Base-by-base conservation (phyloP, 2,113 vertebrate genomes). In the Furnarius figulus region DNA sequence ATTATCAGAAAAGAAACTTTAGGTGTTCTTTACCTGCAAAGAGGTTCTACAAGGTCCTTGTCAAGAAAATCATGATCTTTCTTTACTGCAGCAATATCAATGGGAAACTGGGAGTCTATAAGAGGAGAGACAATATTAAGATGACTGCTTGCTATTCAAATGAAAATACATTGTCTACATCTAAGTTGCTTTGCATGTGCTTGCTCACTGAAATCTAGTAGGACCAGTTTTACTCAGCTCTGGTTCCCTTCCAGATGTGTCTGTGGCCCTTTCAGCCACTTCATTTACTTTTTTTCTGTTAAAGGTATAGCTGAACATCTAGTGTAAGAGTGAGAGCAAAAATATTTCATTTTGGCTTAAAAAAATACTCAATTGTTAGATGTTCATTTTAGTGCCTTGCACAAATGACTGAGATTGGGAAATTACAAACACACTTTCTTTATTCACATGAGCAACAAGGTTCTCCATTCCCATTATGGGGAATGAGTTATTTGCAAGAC, bases 21-120 rank as follows among this genome's bases (percentile, higher is more conserved):
- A 79, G 52, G 19, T 49, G 27, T 85, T 84, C 25, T 66, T 99
- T 99, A 99, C 99, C 99, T 99, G 98, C 98, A 99, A 96, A 99
- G 98, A 97, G 99, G 98, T 97, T 99, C 99, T 98, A 99, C 99
- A 61, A 99, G 99, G 95, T 99, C 99, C 98, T 99, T 99, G 94
- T 99, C 99, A 96, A 99, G 98, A 97, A 99, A 99, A 97, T 99
- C 99, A 98, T 99, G 99, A 95, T 99, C 99, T 91, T 98, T 99
- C 98, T 99, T 99, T 96, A 99, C 99, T 86, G 99, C 98, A 70
- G 97, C 97, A 92, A 99, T 99, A 97, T 99, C 99, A 96, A 99
- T 99, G 58, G 99, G 99, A 94, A 99, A 99, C 87, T 99, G 99
- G 17, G 98, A 99, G 97, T 99, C 99, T 99, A 93, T 31, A 91